Conservation (phyloP, 2,113 vertebrate species). For the Noturus placidus region DNA sequence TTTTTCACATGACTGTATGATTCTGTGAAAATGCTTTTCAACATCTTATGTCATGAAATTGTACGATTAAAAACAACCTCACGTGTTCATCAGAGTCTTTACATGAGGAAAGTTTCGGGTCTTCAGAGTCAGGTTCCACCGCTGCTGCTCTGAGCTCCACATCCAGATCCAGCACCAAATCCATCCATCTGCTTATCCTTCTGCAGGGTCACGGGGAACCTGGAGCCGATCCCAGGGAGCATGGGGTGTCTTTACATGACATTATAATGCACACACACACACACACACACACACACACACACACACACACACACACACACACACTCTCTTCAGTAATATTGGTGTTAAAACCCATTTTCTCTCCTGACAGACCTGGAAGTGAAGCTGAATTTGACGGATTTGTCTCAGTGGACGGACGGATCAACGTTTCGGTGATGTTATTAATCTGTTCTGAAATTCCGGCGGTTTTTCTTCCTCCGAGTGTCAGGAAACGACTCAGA, state of each 20-base stretch:
- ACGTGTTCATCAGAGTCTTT: neutral
- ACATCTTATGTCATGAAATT: too few species aligned
- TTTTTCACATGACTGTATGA: too few species aligned
- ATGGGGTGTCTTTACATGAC: too few species aligned
- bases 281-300: neutral
- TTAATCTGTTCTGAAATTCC: conserved; percentile 11
- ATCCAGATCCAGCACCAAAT: too few species aligned
- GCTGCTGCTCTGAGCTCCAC: neutral
- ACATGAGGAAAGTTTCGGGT: neutral
- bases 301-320: conserved; percentile 15
- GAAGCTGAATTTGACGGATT: neutral
- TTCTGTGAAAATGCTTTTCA: neutral
- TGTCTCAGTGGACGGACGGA: neutral
- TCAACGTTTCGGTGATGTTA: conserved; percentile 1
- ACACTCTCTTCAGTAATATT: neutral
- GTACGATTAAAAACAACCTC: neutral
- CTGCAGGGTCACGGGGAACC: too few species aligned
- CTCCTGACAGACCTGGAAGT: conserved; percentile 9
- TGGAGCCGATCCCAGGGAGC: too few species aligned
- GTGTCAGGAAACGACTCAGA: neutral
- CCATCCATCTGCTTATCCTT: too few species aligned
- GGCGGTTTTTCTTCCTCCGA: neutral
- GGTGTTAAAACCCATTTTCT: neutral
- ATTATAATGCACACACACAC: too few species aligned
- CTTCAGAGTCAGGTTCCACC: neutral